These are phyloP conservation scores for Myodes glareolus DNA, from an alignment of 2,113 vertebrate genomes.

Conservation along the genomic window DNA sequence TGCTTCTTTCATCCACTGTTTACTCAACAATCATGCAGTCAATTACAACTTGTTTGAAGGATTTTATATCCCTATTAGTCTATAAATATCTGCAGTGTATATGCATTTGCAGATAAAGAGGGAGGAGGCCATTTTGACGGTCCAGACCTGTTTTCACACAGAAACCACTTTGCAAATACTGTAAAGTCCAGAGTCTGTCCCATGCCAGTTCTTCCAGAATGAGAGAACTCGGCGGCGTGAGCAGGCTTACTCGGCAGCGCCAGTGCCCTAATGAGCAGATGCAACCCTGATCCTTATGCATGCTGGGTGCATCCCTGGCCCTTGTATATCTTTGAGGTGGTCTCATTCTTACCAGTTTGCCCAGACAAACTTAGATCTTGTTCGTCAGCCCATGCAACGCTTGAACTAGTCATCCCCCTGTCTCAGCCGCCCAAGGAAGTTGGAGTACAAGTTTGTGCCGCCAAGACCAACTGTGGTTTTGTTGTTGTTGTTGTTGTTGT, in stretches of 20 bases:
- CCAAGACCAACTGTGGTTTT: not conserved
- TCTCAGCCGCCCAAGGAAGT: not conserved
- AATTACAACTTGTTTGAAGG: constrained; percentile 12
- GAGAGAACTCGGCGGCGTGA: not conserved
- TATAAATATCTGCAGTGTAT: constrained; percentile 13
- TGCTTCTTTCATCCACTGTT: constrained; percentile 57
- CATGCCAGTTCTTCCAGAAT: not conserved
- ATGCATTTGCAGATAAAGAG: constrained; percentile 42
- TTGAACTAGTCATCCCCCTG: not conserved
- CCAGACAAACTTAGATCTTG: not conserved
- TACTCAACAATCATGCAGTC: constrained; percentile 39
- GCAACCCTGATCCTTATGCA: not conserved
- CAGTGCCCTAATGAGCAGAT: not conserved
- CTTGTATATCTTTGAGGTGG: not conserved
- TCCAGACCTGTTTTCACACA: not conserved
- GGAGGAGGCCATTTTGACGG: not conserved
- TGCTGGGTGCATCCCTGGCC: not conserved
- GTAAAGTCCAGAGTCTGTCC: not conserved
- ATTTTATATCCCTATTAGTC: not conserved
- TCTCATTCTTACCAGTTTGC: not conserved
- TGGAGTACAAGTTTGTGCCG: not conserved
- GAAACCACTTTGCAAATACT: not conserved
- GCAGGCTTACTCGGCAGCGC: not conserved
- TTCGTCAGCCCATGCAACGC: too few species aligned
- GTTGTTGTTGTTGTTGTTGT: not conserved